Base-by-base conservation (phyloP, 2,797 vertebrate genomes). In the Ammospiza maritima region DNA sequence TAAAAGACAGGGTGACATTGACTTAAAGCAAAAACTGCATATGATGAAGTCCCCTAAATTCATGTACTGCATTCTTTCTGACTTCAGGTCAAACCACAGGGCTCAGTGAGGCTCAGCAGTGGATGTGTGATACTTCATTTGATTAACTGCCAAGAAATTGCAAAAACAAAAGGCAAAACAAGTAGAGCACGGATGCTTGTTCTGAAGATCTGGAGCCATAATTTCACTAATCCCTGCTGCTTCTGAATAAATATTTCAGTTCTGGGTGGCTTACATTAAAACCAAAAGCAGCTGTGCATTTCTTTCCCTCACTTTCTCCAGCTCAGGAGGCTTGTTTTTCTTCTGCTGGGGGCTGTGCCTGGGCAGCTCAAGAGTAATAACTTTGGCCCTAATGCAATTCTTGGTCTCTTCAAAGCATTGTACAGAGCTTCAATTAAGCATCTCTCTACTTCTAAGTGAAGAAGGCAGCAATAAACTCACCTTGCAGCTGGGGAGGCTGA, bases 331-430 rank as follows among this genome's bases (percentile, higher is more conserved):
- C 10, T 91, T 93, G 53, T 36, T 93, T 95, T 92, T 10, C 11
- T 90, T 83, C 74, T 93, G 42, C 76, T 90, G 42, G 30, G 30
- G 48, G 42, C 70, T 89, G 36, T 79, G 74, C 67, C 82, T 36
- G 40, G 66, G 80, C 70, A 94, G 57, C 79, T 72, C 47, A 45
- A 67, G 51, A 70, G 29, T 53, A 78, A 32, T 65, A 66, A 79
- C 62, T 89, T 34, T 78, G 76, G 50, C 48, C 48, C 22, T 80
- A 66, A 76, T 6, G 2, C 58, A 60, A 13, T 51, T 21, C 27
- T 87, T 83, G 32, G 44, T 69, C 61, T 93, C 72, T 89, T 96
- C 80, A 96, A 91, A 93, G 73, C 50, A 7, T n/a, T 44, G 16
- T n/a, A 53, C 53, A 92, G 91, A 67, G 51, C 66, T 72, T 72